Percentiles rank a stretch among this genome's conserved stretches.
These are phyloP conservation scores for Petrolisthes manimaculis DNA, from an alignment of 2,888 invertebrate genomes.

Conservation along the genomic window DNA sequence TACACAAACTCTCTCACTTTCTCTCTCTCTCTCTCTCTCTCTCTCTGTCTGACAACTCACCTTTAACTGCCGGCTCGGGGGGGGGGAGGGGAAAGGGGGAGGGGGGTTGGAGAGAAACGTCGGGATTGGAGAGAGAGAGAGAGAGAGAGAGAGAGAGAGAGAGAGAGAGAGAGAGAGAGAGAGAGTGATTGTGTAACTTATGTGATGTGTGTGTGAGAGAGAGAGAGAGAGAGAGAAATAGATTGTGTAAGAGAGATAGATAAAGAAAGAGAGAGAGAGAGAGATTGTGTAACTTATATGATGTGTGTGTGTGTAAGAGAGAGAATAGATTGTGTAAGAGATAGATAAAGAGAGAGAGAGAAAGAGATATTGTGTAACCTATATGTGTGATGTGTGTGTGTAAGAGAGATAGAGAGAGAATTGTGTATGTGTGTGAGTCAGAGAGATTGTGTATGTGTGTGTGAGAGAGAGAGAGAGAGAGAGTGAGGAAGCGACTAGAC, in stretches of 20 bases:
- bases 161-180: neutral
- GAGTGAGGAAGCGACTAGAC: neutral
- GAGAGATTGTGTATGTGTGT: too few relatives aligned
- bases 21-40: neutral
- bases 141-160: neutral
- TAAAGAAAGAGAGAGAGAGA: neutral
- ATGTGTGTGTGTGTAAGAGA: too few relatives aligned
- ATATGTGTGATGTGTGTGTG: too few relatives aligned
- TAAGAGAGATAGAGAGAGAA: too few relatives aligned
- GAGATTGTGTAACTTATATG: too few relatives aligned
- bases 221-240: neutral
- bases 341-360: too few relatives aligned
- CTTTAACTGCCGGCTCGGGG: neutral
- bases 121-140: neutral
- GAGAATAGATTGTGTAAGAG: too few relatives aligned
- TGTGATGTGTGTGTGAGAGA: neutral
- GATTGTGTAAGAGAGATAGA: neutral
- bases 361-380: too few relatives aligned
- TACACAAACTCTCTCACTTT: too few relatives aligned
- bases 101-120: neutral
- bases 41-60: neutral
- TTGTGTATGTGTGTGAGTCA: too few relatives aligned
- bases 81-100: constrained; percentile 4
- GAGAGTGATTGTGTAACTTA: neutral
- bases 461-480: neutral